Percentiles rank a stretch among this genome's conserved stretches.
Conservation (phyloP, 2,888 invertebrate species). For the Cantharis rustica region DNA sequence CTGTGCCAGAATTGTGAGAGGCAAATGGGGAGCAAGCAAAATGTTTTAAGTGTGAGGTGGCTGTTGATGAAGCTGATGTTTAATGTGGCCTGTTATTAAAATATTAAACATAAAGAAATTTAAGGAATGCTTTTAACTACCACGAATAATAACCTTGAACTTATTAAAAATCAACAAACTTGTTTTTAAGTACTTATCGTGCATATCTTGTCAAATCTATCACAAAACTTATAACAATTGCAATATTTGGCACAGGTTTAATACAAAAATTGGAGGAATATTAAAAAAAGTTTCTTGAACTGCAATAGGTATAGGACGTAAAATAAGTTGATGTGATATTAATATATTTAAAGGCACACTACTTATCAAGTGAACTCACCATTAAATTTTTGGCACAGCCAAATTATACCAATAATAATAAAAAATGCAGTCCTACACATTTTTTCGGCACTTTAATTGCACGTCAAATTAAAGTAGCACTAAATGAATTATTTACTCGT, state of each 20-base stretch:
- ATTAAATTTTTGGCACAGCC: constrained; percentile 47
- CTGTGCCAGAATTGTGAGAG: background rate
- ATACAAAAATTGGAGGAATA: background rate
- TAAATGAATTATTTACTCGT: constrained; percentile 33
- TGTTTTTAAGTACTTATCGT: constrained; percentile 1
- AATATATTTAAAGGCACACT: background rate
- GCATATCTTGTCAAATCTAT: background rate
- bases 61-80: background rate
- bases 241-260: background rate
- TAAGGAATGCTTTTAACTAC: constrained; percentile 2
- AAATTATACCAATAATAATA: constrained; percentile 46
- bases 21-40: background rate
- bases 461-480: constrained; percentile 31
- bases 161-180: constrained; percentile 6
- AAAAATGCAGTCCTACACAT: constrained; percentile 47
- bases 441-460: constrained; percentile 35
- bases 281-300: background rate
- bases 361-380: constrained; percentile 40
- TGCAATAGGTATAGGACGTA: background rate
- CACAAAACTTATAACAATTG: background rate
- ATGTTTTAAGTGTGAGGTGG: background rate
- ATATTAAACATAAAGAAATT: background rate
- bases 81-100: background rate
- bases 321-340: background rate
- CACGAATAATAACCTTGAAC: constrained; percentile 22